Percentiles rank a stretch among this genome's conserved stretches.
These are phyloP conservation scores for Eupithecia insigniata DNA, from an alignment of 2,888 invertebrate genomes.

Conservation along the genomic window DNA sequence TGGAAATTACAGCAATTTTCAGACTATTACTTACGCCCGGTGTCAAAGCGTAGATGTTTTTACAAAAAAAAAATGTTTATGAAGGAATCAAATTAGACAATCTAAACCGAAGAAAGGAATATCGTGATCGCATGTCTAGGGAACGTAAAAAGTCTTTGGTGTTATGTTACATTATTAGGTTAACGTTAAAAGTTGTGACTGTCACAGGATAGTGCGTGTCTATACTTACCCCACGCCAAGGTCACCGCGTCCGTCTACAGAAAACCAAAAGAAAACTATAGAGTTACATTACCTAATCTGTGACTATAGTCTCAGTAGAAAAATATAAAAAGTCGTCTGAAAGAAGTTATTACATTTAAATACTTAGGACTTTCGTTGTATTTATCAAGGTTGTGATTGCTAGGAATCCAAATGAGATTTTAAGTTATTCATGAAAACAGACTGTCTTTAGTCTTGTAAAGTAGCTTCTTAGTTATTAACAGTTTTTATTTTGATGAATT, in stretches of 20 bases:
- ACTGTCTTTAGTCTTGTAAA: slow-evolving; percentile 13
- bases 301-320: neutral
- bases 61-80: slow-evolving; percentile 36
- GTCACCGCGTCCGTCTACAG: slow-evolving; percentile 36
- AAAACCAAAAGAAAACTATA: neutral
- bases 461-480: slow-evolving; percentile 1
- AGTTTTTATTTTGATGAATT: slow-evolving; percentile 11
- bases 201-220: slow-evolving; percentile 54
- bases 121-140: slow-evolving; percentile 58
- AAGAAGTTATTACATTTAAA: slow-evolving; percentile 15
- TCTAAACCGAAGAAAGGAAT: too few species aligned
- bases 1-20: slow-evolving; percentile 46
- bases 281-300: too few species aligned
- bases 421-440: slow-evolving; percentile 24
- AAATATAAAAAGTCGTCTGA: slow-evolving; percentile 13
- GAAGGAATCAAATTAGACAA: too few species aligned
- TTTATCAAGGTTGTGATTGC: slow-evolving; percentile 20
- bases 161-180: slow-evolving; percentile 54
- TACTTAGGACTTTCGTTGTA: slow-evolving; percentile 16
- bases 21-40: slow-evolving; percentile 41
- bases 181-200: slow-evolving; percentile 44
- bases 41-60: slow-evolving; percentile 20
- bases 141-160: slow-evolving; percentile 47
- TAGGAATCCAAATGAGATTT: slow-evolving; percentile 16
- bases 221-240: slow-evolving; percentile 51